These are phyloP conservation scores for Bryconaethiops microstoma DNA, from an alignment of 2,797 vertebrate species.

Conservation along the genomic window DNA sequence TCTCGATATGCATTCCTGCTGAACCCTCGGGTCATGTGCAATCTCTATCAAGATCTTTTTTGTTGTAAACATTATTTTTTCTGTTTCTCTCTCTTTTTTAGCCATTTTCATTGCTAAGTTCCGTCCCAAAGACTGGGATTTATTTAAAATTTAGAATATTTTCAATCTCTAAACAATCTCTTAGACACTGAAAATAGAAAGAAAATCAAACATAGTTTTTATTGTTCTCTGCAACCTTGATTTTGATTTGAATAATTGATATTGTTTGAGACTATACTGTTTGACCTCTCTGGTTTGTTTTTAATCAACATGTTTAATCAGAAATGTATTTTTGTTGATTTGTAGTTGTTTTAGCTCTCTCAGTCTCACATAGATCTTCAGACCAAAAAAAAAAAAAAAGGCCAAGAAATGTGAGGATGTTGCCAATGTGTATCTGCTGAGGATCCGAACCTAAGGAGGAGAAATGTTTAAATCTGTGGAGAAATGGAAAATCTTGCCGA, in stretches of 20 bases:
- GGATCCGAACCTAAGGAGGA: background rate
- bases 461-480: background rate
- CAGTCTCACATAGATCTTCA: background rate
- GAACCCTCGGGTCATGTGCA: slow-evolving; percentile 47
- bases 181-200: slow-evolving; percentile 17
- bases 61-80: background rate
- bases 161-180: slow-evolving; percentile 1
- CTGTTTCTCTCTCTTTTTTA: background rate
- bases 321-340: background rate
- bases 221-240: background rate
- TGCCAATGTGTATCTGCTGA: slow-evolving; percentile 7
- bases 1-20: slow-evolving; percentile 51
- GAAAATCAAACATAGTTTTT: background rate
- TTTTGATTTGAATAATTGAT: slow-evolving; percentile 11
- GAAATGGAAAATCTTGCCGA: slow-evolving; percentile 11
- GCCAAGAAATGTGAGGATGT: slow-evolving; percentile 29
- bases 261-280: slow-evolving; percentile 5
- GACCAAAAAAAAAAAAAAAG: background rate
- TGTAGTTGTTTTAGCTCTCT: background rate
- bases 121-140: slow-evolving; percentile 21
- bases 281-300: slow-evolving; percentile 20
- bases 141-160: slow-evolving; percentile 6
- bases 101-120: background rate
- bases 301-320: slow-evolving; percentile 9
- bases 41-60: slow-evolving; percentile 33